A percentile compares a stretch with the other conserved stretches of the same genome.
Conservation (phyloP, 2,797 vertebrate genomes). For the Sebastes minor region DNA sequence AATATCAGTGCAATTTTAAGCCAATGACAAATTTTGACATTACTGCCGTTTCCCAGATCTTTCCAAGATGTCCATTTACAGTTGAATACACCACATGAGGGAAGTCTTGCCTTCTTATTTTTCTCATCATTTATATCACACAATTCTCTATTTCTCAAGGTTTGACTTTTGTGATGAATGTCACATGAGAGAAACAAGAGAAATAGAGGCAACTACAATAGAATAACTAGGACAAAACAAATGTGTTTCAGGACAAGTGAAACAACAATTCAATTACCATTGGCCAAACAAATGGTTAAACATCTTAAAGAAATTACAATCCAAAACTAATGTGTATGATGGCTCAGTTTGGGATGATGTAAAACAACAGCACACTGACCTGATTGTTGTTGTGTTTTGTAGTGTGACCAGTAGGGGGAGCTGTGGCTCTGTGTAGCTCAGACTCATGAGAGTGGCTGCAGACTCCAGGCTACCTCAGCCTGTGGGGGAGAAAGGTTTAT, state of each 20-base stretch:
- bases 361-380: background rate
- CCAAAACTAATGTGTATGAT: background rate
- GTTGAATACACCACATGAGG: background rate
- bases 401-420: slow-evolving; percentile 50
- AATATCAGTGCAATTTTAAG: background rate
- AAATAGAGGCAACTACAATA: background rate
- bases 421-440: slow-evolving; percentile 57
- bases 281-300: background rate
- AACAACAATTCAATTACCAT: background rate
- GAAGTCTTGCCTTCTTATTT: background rate
- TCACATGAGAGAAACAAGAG: background rate
- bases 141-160: background rate
- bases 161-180: background rate
- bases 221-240: background rate
- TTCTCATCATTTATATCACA: background rate
- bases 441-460: background rate
- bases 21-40: background rate
- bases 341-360: background rate
- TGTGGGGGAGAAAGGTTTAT: slow-evolving; percentile 56
- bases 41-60: background rate
- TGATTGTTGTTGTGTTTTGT: slow-evolving; percentile 5
- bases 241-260: background rate
- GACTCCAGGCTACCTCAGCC: slow-evolving; percentile 5
- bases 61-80: background rate
- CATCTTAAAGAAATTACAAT: background rate